Evolutionary conservation across 1,140 invertebrate species (phyloP), one percentile per base, ranked within the genome.

Genomic region (Heliconius congener): DNA sequence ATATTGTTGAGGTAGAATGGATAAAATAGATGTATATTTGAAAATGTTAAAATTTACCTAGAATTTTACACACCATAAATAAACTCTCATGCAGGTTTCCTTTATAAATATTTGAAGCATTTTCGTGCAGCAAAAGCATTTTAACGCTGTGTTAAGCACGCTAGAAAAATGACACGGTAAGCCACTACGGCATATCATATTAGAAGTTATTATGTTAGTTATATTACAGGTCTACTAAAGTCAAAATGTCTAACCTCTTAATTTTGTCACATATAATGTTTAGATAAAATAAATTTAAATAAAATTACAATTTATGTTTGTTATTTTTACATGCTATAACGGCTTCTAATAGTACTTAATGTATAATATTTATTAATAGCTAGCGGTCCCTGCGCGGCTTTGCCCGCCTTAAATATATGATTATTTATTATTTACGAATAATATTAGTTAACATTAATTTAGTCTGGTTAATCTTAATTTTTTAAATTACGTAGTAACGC

Each of bases 121-220:
- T 75, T 80, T 80, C 78, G 78, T 80, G 78, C 78, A 73, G 74
- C 70, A 76, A 71, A 76, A 80, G 78, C 78, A 71, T 80, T 80
- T 80, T 80, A 75, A 80, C 78, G 78, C 74, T 80, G 71, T 76
- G 78, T 80, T 80, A 80, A 71, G 74, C 78, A 80, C 74, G 78
- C 78, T 80, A 76, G 78, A 76, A 80, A 80, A 80, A 76, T 80
- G 78, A 76, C 78, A 76, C 66, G 66, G 70, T 76, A 76, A 80
- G 66, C 78, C 78, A 80, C 78, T 71, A 80, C 76, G 52, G 78
- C 70, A 73, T 75, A 74, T 57, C 71, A 75, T 80, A 80, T 76
- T 80, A 80, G 74, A 76, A 80, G 52, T 76, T 80, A 80, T 76
- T 71, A 60, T 76, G 73, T 78, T 74, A 57, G 60, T 30, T 66